Base-by-base conservation (phyloP, 2,888 invertebrate genomes). In the Xestia xanthographa region DNA sequence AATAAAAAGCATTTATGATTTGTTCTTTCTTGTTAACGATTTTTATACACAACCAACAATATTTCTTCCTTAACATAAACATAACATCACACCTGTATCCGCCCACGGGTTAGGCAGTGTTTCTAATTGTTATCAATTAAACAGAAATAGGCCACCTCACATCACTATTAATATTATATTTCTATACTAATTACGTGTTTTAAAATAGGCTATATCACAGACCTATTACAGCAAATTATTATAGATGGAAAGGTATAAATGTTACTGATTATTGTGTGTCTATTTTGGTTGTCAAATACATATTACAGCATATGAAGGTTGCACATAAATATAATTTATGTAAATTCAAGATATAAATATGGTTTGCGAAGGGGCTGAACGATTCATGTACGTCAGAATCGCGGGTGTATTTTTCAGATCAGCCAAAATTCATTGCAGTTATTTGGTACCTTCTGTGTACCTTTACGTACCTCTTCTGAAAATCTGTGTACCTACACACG, bases 161-260 rank as follows among this genome's bases (percentile, higher is more conserved):
- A 53, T 58, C 14, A 20, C 12, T 72, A 71, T 41, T 56, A 38
- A 66, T 43, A 75, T 0, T 66, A 72, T 73, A 72, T n/a, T 41
- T 66, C 53, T 85, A 87, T 72, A 41, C 41, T 63, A 63, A 66
- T 68, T 72, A 86, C 50, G 70, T 73, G 70, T 72, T 70, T 72
- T 56, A 62, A 66, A 72, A 79, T 74, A 86, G 84, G 86, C 69
- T 76, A 83, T 87, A 86, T 86, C 88, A 86, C 86, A 86, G 88
- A 75, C 88, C 84, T 71, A 66, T 66, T 66, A 65, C n/a, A 65
- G 53, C 34, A 41, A 66, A 53, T 34, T 66, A 38, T 12, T 34
- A 60, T 5, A 34, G 34, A 20, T 9, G 58, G 29, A 34, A 34
- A 20, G 29, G 34, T 34, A 20, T 11, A 4, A 11, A 60, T 20